phyloP scores from a whole-genome alignment of 2,113 vertebrate genomes.

The Fulica atra region DNA sequence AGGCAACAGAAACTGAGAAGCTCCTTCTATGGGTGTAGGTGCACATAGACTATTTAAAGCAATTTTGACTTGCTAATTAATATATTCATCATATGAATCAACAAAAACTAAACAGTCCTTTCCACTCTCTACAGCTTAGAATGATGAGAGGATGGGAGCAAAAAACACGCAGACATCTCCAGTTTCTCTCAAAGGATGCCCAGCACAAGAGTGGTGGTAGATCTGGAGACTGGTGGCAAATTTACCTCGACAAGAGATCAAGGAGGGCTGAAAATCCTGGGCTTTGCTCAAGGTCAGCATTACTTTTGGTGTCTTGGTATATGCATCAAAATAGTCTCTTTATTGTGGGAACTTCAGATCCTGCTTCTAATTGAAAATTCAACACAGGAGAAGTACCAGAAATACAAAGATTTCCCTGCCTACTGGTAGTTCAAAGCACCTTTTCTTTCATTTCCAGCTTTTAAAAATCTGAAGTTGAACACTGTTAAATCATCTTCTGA shows the following conservation, averaged over 20 bases:
- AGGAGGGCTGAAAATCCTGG: background rate
- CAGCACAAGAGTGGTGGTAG: background rate
- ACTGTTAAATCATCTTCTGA: accelerated
- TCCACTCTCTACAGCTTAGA: background rate
- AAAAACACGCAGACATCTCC: background rate
- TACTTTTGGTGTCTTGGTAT: background rate
- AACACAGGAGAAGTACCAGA: background rate
- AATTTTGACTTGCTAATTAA: background rate
- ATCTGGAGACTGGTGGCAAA: background rate
- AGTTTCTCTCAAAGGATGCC: background rate
- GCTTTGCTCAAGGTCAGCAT: background rate
- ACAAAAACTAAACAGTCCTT: background rate
- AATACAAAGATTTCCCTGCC: background rate
- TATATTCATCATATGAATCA: background rate
- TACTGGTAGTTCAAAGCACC: background rate
- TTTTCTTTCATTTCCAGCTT: background rate
- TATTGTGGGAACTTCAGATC: background rate
- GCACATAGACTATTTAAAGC: background rate
- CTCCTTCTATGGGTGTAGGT: background rate
- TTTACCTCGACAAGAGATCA: background rate
- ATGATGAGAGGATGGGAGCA: background rate
- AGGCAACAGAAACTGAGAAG: background rate
- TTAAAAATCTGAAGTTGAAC: background rate
- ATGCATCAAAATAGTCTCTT: background rate
- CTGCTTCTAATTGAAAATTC: background rate